Base-by-base conservation (phyloP, 2,888 invertebrate genomes). In the Archips xylosteana region DNA sequence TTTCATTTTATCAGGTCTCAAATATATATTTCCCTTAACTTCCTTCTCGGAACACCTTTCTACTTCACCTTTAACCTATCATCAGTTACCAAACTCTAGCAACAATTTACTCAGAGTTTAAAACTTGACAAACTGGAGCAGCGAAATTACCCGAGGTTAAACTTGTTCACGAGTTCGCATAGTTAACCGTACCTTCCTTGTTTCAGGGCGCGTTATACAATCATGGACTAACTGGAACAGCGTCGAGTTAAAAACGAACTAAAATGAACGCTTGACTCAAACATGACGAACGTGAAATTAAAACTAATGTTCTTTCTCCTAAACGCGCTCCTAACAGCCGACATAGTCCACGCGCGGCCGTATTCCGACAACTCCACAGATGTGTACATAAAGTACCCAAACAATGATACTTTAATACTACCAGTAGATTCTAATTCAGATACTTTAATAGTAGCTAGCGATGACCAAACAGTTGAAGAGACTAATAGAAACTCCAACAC, bases 251-350 rank as follows among this genome's bases (percentile, higher is more conserved):
- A 63, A 66, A 32, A 63, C 76, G 72, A 74, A 75, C 65, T 67
- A 80, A 78, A 74, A 91, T 88, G 88, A 82, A 84, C 36, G 76
- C 80, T 82, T 81, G 88, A 79, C 81, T 76, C 62, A 76, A 69
- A 84, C 65, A 94, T 94, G 94, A 94, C 94, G 68, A 94, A 93
- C 86, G 92, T 94, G 10, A 94, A 93, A 82, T 89, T 94, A 87
- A 94, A 94, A 87, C 86, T 93, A 32, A 91, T 94, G 89, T 93
- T 91, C 77, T 93, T 87, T 77, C 86, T 94, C 15, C 80, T 94
- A 5, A 92, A 91, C 76, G 87, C 89, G 12, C 84, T 94, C 15
- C 77, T 93, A 36, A 88, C 91, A 9, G 90, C 89, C 0, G 92
- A 93, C 75, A 87, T 92, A 75, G 89, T 92, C 2, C 86, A 91